phyloP scores from a whole-genome alignment of 2,888 invertebrate genomes.

The Fragum whitleyi region DNA sequence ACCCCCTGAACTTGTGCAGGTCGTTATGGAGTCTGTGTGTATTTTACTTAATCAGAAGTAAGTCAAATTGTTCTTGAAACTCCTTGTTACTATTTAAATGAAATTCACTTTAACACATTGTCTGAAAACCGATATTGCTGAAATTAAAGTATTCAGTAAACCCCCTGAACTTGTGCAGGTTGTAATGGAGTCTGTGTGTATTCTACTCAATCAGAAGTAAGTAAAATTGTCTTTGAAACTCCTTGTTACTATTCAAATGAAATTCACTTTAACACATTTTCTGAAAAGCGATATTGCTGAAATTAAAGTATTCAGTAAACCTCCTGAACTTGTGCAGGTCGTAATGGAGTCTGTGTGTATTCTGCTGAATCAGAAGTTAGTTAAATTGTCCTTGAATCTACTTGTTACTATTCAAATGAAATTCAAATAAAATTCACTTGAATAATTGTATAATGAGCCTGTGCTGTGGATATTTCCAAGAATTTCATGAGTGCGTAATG shows the following conservation, averaged over 20 bases:
- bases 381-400: no score
- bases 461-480: no score
- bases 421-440: no score
- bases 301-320: slow-evolving; percentile 94
- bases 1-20: slow-evolving; percentile 93
- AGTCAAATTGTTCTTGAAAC: no score
- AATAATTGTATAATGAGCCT: no score
- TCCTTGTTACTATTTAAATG: no score
- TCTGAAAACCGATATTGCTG: slow-evolving; percentile 96
- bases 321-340: slow-evolving; percentile 92
- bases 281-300: slow-evolving; percentile 97
- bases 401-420: no score
- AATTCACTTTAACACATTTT: no score
- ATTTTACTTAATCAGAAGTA: slow-evolving; percentile 93
- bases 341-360: slow-evolving; percentile 97
- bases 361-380: slow-evolving; percentile 92
- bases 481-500: no score
- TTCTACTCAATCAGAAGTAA: slow-evolving; percentile 93
- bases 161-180: slow-evolving; percentile 93
- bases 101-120: no score
- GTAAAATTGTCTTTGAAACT: no score
- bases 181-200: slow-evolving; percentile 96
- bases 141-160: slow-evolving; percentile 94
- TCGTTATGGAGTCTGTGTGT: slow-evolving; percentile 97
- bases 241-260: no score